Base-by-base conservation (phyloP, 1,140 invertebrate genomes). In the Eumeta japonica region DNA sequence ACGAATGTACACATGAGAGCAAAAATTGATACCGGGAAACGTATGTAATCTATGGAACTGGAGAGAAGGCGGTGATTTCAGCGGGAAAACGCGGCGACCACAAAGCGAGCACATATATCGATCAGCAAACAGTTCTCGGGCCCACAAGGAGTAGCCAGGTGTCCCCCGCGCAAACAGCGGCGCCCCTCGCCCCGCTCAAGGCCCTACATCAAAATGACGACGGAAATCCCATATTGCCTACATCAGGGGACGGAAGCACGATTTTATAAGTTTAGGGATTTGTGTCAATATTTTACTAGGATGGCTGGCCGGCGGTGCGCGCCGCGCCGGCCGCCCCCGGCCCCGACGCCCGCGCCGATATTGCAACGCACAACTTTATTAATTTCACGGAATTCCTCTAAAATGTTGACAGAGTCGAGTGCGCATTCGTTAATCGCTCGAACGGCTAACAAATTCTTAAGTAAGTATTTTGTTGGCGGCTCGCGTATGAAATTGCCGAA, bases 191-290 rank as follows among this genome's bases (percentile, higher is more conserved):
- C 45, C 52, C 51, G 48, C 54, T 43, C 55, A 50, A 41, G 55
- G 62, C 52, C 49, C 62, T 62, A 67, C 62, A 65, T 68, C 63
- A 67, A 67, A 72, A 67, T 70, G 67, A 64, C 37, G 37, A 33
- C 63, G 65, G 67, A 72, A 72, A 68, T 67, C 66, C 68, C 66
- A 71, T 71, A 68, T 71, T 65, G 59, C 58, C 58, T 52, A 55
- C 59, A 58, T 55, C 52, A n/a, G 56, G 60, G 59, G 58, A 65
- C 55, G 58, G 57, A 61, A 66, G 58, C 53, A 61, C 58, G 54
- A 68, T 73, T 73, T 73, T 71, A 73, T 73, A 73, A 73, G 60
- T 71, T 73, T 67, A 70, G 68, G 68, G 68, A 70, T 73, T 68
- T 65, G 56, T 70, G 68, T 71, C 62, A 73, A 73, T 70, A 73